Evolutionary conservation across 2,797 vertebrate genomes (phyloP).

Genomic region (Margarornis squamiger): DNA sequence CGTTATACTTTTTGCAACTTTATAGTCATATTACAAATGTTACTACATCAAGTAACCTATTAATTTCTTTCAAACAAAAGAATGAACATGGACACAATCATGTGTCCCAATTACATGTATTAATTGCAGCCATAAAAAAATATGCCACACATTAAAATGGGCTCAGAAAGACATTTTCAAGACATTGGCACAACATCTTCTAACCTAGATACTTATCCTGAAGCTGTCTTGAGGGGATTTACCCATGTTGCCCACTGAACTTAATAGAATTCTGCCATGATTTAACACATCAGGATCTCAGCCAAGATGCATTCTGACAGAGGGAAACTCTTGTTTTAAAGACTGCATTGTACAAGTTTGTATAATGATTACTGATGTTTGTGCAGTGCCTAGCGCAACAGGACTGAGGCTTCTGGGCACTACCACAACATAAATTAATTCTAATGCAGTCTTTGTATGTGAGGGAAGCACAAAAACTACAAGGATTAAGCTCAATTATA

Average conservation of each 20-base stretch:
- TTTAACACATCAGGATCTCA: neutral
- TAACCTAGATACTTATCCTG: neutral
- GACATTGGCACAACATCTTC: neutral
- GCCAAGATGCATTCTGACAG: neutral
- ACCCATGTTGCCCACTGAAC: neutral
- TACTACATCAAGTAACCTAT: neutral
- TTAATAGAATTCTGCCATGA: neutral
- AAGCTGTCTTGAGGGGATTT: neutral
- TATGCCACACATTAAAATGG: neutral
- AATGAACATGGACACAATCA: neutral
- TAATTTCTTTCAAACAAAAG: neutral
- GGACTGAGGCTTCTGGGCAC: slow-evolving; percentile 37
- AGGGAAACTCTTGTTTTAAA: slow-evolving; percentile 21
- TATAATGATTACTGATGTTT: neutral
- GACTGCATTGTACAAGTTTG: neutral
- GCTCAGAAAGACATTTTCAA: neutral
- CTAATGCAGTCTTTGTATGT: slow-evolving; percentile 25
- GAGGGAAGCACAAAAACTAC: slow-evolving; percentile 25
- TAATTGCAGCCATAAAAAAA: neutral
- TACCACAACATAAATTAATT: slow-evolving; percentile 53
- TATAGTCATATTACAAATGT: neutral
- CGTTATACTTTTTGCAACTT: neutral
- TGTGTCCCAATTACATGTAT: neutral
- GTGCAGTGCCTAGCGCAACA: neutral
- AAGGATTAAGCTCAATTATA: slow-evolving; percentile 58